These are phyloP conservation scores for Semotilus atromaculatus DNA, from an alignment of 2,797 vertebrate genomes.

Conservation along the genomic window DNA sequence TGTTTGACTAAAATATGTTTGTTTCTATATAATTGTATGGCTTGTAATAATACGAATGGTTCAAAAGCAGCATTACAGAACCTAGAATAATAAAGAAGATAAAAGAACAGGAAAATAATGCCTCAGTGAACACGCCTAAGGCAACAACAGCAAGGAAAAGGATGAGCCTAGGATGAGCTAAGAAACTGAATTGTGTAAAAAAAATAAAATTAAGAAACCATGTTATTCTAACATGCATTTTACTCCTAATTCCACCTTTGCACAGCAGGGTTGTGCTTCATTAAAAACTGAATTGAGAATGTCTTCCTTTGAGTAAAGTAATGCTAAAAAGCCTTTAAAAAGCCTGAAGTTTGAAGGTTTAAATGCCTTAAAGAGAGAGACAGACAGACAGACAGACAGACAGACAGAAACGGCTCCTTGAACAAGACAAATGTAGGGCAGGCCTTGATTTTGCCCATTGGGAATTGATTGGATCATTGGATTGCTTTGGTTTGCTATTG, in stretches of 20 bases:
- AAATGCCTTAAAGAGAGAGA: background rate
- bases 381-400: background rate
- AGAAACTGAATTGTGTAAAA: background rate
- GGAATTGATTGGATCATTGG: background rate
- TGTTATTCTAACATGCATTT: background rate
- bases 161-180: background rate
- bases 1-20: slow-evolving; percentile 5
- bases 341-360: background rate
- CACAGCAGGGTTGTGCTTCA: background rate
- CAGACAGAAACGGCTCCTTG: background rate
- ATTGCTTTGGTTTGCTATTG: background rate
- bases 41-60: slow-evolving; percentile 8
- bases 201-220: background rate
- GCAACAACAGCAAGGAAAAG: background rate
- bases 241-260: background rate
- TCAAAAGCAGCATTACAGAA: background rate
- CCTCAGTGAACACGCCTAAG: slow-evolving; percentile 14
- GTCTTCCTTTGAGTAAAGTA: too few species aligned
- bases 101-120: background rate
- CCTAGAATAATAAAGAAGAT: slow-evolving; percentile 1
- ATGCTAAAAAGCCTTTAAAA: background rate
- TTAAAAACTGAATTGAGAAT: background rate
- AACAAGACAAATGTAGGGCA: background rate
- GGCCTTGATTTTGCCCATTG: background rate
- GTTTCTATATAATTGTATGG: background rate